Base-by-base conservation (phyloP, 1,140 invertebrate species). In the Popillia japonica region DNA sequence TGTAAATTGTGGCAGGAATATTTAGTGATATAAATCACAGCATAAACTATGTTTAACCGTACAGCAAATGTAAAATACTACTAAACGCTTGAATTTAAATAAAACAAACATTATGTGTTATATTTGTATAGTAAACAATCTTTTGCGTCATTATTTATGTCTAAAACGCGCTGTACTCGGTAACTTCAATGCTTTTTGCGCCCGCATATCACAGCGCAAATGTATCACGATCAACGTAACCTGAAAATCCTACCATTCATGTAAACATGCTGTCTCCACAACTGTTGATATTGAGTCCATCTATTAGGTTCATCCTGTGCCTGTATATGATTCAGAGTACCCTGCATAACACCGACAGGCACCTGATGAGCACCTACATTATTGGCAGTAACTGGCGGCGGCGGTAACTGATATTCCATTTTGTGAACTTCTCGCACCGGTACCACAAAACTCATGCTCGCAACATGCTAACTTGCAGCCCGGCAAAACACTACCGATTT, bases 231-330 rank as follows among this genome's bases (percentile, higher is more conserved):
- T 55, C 14, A 17, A 17, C 14, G 17, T 68, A 68, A 68, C 61
- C 61, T 74, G 34, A 68, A 64, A 27, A 40, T 87, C 88, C 87
- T 90, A 90, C 90, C 90, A 84, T 90, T 90, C 85, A 90, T 89
- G 83, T 90, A 90, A 82, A 90, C 89, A 84, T 90, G 90, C 82
- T 90, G 89, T 80, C 90, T 89, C 89, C 89, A 90, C 80, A 90
- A 87, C 84, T 91, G 87, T 79, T 88, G 89, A 83, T 90, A 90
- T 85, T 90, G 89, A 82, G 87, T 88, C 87, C 89, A 89, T 73
- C 85, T 80, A 78, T 88, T 87, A 72, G 88, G 86, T 79, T 90
- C 88, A 77, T 89, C 87, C 84, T 87, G 83, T 10, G 72, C 81
- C 42, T 83, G 83, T 72, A 84, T 87, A 42, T 86, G 86, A 7